Percentiles rank a stretch among this genome's conserved stretches.
Evolutionary conservation across 2,113 vertebrate genomes (phyloP).

Genomic region (Cheirogaleus medius): DNA sequence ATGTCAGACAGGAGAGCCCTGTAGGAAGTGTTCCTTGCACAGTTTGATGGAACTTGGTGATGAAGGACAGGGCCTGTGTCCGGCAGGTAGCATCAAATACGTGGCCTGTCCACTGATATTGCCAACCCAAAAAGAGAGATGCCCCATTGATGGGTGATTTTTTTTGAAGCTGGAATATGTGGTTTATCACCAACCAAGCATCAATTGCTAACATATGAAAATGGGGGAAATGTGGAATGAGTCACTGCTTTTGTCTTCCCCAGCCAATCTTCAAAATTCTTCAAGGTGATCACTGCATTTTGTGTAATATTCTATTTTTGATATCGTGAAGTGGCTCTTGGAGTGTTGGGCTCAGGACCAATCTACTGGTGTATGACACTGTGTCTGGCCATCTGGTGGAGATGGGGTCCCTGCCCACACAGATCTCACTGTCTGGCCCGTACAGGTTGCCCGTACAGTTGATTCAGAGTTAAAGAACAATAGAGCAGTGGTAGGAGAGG

Average conservation of each 20-base stretch:
- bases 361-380: fast-evolving
- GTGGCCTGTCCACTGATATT: fast-evolving
- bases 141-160: background rate
- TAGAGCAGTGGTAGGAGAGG: background rate
- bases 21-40: fast-evolving
- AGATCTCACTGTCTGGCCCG: too few relatives aligned
- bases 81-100: background rate
- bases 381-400: background rate
- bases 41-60: background rate
- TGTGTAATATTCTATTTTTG: background rate
- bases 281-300: background rate
- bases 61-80: fast-evolving
- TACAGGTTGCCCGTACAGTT: too few relatives aligned
- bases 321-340: background rate
- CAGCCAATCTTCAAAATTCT: background rate
- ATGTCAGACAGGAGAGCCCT: background rate
- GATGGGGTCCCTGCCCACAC: fast-evolving
- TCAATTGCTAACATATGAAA: background rate
- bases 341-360: background rate
- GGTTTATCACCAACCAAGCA: background rate
- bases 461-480: background rate
- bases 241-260: background rate
- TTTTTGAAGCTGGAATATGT: background rate
- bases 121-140: background rate
- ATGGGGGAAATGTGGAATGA: background rate